phyloP scores from a whole-genome alignment of 2,888 invertebrate species.

The Keiferia lycopersicella region DNA sequence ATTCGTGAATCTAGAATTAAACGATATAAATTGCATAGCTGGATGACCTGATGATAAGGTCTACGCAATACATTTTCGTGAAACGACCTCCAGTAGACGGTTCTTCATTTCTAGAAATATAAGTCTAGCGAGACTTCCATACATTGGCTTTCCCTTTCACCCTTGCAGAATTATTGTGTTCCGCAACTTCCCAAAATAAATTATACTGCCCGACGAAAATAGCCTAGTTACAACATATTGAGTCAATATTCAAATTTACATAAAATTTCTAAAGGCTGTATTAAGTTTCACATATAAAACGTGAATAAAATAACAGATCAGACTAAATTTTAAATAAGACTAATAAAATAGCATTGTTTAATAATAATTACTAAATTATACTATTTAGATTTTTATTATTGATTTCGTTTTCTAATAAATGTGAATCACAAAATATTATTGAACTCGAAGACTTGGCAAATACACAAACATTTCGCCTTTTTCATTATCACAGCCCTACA shows the following conservation, averaged over 20 bases:
- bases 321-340: slow-evolving; percentile 19
- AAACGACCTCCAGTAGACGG: too few species aligned
- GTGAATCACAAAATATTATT: neutral
- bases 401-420: slow-evolving; percentile 6
- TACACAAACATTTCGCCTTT: neutral
- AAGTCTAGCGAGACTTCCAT: neutral
- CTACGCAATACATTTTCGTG: too few species aligned
- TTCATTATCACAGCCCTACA: slow-evolving; percentile 8
- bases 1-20: too few species aligned
- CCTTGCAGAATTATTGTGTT: neutral
- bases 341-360: slow-evolving; percentile 2
- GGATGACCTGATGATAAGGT: too few species aligned
- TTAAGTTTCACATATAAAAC: slow-evolving; percentile 27
- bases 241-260: slow-evolving; percentile 29
- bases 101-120: too few species aligned
- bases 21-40: too few species aligned
- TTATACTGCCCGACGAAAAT: slow-evolving; percentile 43
- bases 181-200: slow-evolving; percentile 49
- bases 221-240: slow-evolving; percentile 29
- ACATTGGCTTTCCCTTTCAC: neutral
- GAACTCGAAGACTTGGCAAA: slow-evolving; percentile 3
- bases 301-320: slow-evolving; percentile 12
- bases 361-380: slow-evolving; percentile 3
- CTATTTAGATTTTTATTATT: neutral
- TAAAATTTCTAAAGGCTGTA: slow-evolving; percentile 3